Evolutionary conservation across 2,113 vertebrate genomes (phyloP).

Genomic region (Pachyramphus minor): DNA sequence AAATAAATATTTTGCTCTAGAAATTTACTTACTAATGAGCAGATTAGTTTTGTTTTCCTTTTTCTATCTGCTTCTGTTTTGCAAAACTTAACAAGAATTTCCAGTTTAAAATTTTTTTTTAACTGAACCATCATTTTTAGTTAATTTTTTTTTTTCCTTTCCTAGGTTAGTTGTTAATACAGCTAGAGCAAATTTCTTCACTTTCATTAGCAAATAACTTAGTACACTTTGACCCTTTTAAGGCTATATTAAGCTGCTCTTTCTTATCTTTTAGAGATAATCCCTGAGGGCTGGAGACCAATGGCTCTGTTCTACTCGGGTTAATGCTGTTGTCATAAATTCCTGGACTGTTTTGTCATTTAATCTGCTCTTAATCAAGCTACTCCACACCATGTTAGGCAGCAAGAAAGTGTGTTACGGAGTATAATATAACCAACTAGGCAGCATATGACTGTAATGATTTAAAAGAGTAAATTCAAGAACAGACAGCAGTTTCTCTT

Average conservation of each 20-base stretch:
- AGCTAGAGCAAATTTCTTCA: background rate
- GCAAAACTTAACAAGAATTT: background rate
- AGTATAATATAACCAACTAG: background rate
- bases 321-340: background rate
- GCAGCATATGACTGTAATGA: background rate
- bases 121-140: background rate
- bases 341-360: background rate
- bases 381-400: background rate
- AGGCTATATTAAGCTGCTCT: background rate
- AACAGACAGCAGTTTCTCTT: background rate
- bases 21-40: background rate
- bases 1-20: background rate
- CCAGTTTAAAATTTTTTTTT: background rate
- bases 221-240: background rate
- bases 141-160: background rate
- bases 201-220: background rate
- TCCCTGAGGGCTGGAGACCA: background rate
- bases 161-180: background rate
- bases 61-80: background rate
- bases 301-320: background rate
- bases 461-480: background rate
- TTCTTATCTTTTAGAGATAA: background rate
- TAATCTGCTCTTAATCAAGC: background rate
- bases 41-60: background rate
- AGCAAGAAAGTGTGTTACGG: background rate